Evolutionary conservation across 1,140 invertebrate species (phyloP).

Genomic region (Prorops nasuta): DNA sequence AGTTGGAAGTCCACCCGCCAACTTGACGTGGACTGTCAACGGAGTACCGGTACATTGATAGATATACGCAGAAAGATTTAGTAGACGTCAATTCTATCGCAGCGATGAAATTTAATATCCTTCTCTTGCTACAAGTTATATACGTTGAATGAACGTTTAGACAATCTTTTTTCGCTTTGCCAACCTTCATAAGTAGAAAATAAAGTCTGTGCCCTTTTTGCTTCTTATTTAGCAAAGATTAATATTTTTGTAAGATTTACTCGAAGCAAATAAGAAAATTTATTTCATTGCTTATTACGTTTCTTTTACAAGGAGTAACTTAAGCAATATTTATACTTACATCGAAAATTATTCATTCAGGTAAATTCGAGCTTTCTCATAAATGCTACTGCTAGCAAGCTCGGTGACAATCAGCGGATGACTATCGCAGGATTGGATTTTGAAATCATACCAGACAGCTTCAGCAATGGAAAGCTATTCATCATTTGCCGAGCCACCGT

Average conservation of each 20-base stretch:
- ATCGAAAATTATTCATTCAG: slow-evolving; percentile 35
- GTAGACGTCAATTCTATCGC: no score
- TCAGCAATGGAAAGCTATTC: slow-evolving; percentile 61
- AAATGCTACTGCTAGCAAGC: slow-evolving; percentile 51
- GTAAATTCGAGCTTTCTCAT: slow-evolving; percentile 45
- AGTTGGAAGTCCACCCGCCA: slow-evolving; percentile 71
- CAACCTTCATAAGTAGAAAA: no score
- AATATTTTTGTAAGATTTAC: no score
- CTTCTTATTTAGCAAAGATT: no score
- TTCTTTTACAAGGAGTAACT: no score
- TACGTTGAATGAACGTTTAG: neutral
- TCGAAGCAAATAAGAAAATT: no score
- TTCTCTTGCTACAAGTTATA: neutral
- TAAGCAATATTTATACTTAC: no score
- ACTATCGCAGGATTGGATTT: slow-evolving; percentile 53
- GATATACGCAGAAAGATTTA: slow-evolving; percentile 7
- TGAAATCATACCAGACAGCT: slow-evolving; percentile 61
- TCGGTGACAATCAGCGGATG: slow-evolving; percentile 39
- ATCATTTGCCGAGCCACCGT: slow-evolving; percentile 65
- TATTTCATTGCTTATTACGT: no score
- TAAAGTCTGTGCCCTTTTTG: no score
- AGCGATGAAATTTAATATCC: no score
- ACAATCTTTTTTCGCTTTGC: no score
- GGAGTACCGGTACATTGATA: slow-evolving; percentile 65
- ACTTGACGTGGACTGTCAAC: slow-evolving; percentile 80